A percentile compares a stretch with the other conserved stretches of the same genome.
Evolutionary conservation across 2,113 vertebrate genomes (phyloP).

Genomic region (Myrmophylax atrothorax): DNA sequence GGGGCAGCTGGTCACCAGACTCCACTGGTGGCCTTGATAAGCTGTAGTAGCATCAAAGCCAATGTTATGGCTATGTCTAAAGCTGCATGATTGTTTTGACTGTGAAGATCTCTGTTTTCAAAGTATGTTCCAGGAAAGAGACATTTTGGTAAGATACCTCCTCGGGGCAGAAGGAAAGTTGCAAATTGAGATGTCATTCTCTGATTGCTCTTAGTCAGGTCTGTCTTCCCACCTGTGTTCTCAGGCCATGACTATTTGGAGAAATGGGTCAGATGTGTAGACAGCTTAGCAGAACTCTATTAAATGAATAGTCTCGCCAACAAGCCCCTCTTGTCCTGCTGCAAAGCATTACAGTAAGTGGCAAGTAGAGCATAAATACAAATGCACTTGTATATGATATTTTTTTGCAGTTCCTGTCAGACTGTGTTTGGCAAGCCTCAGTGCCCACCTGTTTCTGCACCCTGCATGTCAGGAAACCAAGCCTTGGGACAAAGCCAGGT

Average conservation of each 20-base stretch:
- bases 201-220: neutral
- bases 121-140: neutral
- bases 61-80: conserved; percentile 29
- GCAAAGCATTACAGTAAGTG: neutral
- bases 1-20: neutral
- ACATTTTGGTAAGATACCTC: neutral
- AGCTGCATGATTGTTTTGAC: conserved; percentile 26
- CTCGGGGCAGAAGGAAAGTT: neutral
- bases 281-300: neutral
- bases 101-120: neutral
- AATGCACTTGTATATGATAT: neutral
- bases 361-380: neutral
- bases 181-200: neutral
- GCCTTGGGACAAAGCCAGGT: conserved; percentile 43
- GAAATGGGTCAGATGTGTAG: neutral
- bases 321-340: neutral
- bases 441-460: neutral
- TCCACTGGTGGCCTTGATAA: neutral
- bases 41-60: accelerated
- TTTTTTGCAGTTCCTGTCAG: conserved; percentile 15
- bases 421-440: neutral
- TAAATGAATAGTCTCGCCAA: neutral
- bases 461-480: neutral
- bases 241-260: neutral
- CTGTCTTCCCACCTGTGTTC: neutral